Evolutionary conservation across 2,797 vertebrate species (phyloP).

Genomic region (Todus mexicanus): DNA sequence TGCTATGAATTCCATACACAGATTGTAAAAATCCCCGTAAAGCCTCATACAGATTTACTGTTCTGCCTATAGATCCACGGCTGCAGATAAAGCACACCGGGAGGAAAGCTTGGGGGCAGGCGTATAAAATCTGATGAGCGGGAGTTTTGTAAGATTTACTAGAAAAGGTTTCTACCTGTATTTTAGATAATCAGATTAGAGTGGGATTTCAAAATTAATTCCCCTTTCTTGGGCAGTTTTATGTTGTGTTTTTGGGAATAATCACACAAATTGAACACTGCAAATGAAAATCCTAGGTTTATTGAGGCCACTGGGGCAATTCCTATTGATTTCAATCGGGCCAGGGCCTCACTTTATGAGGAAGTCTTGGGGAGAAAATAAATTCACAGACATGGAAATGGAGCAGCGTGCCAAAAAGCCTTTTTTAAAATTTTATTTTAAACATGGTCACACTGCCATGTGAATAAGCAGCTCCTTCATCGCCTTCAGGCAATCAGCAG

Average conservation of each 20-base stretch:
- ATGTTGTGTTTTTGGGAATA: neutral
- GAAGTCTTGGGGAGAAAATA: neutral
- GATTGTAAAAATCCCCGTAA: neutral
- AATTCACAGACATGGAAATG: neutral
- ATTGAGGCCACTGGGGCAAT: neutral
- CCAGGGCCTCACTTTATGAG: neutral
- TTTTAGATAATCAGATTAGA: conserved; percentile 43
- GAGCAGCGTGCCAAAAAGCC: neutral
- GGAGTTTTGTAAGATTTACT: neutral
- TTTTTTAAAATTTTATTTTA: conserved; percentile 13
- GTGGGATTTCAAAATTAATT: conserved; percentile 31
- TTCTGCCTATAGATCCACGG: neutral
- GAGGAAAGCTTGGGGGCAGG: neutral
- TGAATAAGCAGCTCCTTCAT: neutral
- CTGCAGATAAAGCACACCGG: neutral
- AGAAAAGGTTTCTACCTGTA: neutral
- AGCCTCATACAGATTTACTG: neutral
- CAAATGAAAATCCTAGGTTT: conserved; percentile 1
- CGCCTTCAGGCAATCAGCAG: neutral
- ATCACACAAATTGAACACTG: neutral
- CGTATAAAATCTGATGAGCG: neutral
- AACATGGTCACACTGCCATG: neutral
- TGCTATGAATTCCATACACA: neutral
- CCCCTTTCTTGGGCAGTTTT: conserved; percentile 7
- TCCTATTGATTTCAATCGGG: neutral